phyloP scores from a whole-genome alignment of 2,113 vertebrate species.

The Ciconia stormi region DNA sequence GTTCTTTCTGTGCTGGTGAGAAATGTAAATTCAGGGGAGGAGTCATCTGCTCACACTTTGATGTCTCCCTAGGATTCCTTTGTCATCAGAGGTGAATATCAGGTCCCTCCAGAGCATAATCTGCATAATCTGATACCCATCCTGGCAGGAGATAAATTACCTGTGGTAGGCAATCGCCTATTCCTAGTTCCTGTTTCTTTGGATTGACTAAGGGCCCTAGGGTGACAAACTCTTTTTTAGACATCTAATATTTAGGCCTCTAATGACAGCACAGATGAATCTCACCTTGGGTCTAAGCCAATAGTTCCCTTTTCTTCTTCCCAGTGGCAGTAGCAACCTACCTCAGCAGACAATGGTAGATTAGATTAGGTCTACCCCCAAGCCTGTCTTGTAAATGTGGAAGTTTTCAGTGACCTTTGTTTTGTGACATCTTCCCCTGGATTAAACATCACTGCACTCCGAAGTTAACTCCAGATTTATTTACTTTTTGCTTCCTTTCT shows the following conservation, averaged over 20 bases:
- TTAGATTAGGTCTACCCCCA: background rate
- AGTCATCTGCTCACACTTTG: rapidly evolving
- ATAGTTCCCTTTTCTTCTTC: background rate
- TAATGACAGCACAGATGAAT: no score
- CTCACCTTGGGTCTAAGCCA: background rate
- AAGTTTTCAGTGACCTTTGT: background rate
- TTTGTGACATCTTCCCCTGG: background rate
- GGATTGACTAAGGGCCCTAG: background rate
- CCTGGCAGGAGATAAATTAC: background rate
- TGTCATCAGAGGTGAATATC: background rate
- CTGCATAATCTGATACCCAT: background rate
- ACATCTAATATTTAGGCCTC: background rate
- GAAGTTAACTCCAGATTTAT: background rate
- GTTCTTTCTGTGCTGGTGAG: background rate
- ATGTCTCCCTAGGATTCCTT: background rate
- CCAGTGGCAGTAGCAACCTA: background rate
- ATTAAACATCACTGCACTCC: background rate
- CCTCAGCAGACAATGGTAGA: background rate
- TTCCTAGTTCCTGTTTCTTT: background rate
- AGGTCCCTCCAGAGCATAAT: background rate
- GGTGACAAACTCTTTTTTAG: background rate
- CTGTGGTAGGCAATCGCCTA: background rate
- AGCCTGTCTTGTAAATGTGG: background rate
- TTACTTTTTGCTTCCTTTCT: background rate
- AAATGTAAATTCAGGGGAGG: background rate